Evolutionary conservation across 2,888 invertebrate species (phyloP).

Genomic region (Eulithis testata): DNA sequence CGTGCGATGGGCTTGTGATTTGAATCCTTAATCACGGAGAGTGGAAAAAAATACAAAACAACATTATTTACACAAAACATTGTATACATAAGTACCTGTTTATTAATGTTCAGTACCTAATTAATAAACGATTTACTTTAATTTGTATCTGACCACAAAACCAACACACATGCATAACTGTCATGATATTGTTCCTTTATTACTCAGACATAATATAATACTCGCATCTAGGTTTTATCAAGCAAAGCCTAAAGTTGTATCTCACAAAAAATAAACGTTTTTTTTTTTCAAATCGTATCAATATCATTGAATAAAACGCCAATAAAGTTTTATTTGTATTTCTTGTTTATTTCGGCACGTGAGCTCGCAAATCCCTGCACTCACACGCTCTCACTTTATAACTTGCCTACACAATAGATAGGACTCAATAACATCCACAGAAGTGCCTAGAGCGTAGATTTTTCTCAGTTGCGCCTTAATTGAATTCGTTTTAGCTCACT

Average conservation of each 20-base stretch:
- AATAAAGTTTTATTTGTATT: constrained; percentile 18
- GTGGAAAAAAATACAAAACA: constrained; percentile 15
- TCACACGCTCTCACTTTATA: constrained; percentile 35
- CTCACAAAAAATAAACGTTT: not conserved
- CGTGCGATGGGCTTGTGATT: constrained; percentile 59
- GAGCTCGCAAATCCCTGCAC: constrained; percentile 43
- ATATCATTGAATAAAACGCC: constrained; percentile 16
- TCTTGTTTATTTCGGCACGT: constrained; percentile 17
- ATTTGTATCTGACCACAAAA: not conserved
- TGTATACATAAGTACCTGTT: not conserved
- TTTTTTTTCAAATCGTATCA: constrained; percentile 10
- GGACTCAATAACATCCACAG: constrained; percentile 44
- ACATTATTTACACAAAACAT: constrained; percentile 6
- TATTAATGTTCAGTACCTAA: constrained; percentile 5
- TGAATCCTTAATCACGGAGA: constrained; percentile 62
- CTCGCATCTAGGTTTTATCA: not conserved
- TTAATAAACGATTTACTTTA: constrained; percentile 8
- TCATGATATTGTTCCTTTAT: constrained; percentile 5
- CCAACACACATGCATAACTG: not conserved
- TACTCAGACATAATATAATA: not conserved
- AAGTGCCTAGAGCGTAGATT: constrained; percentile 47
- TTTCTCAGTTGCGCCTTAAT: constrained; percentile 72
- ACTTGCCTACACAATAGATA: constrained; percentile 45
- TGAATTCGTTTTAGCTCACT: constrained; percentile 74
- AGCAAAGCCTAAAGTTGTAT: not conserved